phyloP scores from a whole-genome alignment of 2,113 vertebrate genomes.

The Ondatra zibethicus region DNA sequence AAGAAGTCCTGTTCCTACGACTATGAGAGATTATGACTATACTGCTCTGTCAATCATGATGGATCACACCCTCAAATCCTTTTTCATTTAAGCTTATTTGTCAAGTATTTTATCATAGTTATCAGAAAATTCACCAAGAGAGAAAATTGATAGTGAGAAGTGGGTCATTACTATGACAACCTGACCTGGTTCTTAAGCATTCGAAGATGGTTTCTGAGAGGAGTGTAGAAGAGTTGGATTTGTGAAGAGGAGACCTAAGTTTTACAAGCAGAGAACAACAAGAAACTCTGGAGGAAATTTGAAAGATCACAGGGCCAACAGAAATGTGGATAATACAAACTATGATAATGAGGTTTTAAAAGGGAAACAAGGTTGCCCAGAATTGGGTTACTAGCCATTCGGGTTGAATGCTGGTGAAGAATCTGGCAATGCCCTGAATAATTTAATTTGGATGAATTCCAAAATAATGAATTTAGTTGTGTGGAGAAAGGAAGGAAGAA shows the following conservation, averaged over 20 bases:
- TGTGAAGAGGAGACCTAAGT: neutral
- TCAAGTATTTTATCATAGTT: neutral
- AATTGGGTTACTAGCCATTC: neutral
- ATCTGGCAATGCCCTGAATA: neutral
- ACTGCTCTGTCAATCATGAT: neutral
- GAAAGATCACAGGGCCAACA: neutral
- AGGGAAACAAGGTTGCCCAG: neutral
- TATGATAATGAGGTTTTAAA: neutral
- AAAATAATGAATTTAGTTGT: neutral
- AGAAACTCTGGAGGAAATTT: neutral
- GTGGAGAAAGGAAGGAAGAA: neutral
- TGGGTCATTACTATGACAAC: neutral
- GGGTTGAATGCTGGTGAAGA: neutral
- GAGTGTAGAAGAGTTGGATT: neutral
- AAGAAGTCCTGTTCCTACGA: neutral
- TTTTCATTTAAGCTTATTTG: neutral
- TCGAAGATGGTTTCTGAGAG: neutral
- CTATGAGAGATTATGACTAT: neutral
- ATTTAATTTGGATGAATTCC: neutral
- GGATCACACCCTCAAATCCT: neutral
- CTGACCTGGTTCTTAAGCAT: neutral
- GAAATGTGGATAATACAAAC: neutral
- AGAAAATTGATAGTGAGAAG: neutral
- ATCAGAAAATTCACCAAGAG: neutral
- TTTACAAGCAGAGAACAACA: neutral